Percentiles rank a stretch among this genome's conserved stretches.
phyloP scores from a whole-genome alignment of 1,140 invertebrate genomes.

The Stegodyphus mimosarum region DNA sequence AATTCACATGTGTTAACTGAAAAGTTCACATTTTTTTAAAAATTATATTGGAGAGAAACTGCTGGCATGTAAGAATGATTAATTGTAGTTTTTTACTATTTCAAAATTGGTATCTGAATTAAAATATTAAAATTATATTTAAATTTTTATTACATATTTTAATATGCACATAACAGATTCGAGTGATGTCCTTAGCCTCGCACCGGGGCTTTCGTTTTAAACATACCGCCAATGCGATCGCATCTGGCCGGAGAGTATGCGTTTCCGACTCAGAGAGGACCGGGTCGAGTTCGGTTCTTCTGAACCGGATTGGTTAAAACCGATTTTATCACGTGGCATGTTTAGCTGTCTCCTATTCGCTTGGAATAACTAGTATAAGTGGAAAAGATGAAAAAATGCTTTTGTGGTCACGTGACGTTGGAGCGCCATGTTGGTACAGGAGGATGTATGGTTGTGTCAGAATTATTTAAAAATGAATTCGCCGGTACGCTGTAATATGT shows the following conservation, averaged over 20 bases:
- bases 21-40: neutral
- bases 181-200: neutral
- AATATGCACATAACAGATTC: neutral
- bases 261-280: neutral
- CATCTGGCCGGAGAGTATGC: neutral
- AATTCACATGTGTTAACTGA: too few relatives aligned
- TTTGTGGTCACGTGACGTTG: constrained; percentile 40
- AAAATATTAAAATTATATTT: neutral
- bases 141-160: neutral
- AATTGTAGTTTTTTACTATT: neutral
- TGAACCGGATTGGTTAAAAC: constrained; percentile 19
- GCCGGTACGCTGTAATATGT: constrained; percentile 33
- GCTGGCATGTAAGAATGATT: neutral
- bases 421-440: constrained; percentile 52
- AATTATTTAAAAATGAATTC: constrained; percentile 48
- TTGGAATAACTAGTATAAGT: constrained; percentile 36
- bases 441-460: constrained; percentile 20
- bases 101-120: neutral
- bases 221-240: neutral
- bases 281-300: constrained; percentile 35
- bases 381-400: constrained; percentile 16
- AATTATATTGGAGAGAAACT: neutral
- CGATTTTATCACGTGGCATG: constrained; percentile 31
- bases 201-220: neutral
- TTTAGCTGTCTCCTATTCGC: constrained; percentile 40